A percentile compares a stretch with the other conserved stretches of the same genome.
These are phyloP conservation scores for Caenorhabditis becei DNA, from an alignment of 2,888 invertebrate species.

Conservation along the genomic window DNA sequence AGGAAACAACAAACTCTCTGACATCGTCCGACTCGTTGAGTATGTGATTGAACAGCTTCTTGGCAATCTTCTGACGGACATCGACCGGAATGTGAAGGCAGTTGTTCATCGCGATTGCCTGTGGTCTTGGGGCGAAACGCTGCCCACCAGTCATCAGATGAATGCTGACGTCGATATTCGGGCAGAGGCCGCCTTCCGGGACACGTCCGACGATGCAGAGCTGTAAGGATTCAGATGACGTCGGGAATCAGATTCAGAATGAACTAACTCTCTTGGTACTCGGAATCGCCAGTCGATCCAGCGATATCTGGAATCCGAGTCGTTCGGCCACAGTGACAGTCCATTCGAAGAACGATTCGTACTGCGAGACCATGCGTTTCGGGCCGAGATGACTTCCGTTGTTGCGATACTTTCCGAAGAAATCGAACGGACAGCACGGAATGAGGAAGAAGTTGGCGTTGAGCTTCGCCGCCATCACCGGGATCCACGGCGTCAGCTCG, in stretches of 20 bases:
- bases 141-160: slow-evolving; percentile 50
- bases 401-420: slow-evolving; percentile 88
- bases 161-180: slow-evolving; percentile 69
- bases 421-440: slow-evolving; percentile 95
- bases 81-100: slow-evolving; percentile 63
- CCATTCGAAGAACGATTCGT: slow-evolving; percentile 62
- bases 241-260: too few species aligned
- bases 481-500: slow-evolving; percentile 98
- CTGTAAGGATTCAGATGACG: too few species aligned
- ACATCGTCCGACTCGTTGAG: slow-evolving; percentile 37
- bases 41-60: slow-evolving; percentile 50
- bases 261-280: slow-evolving; percentile 94
- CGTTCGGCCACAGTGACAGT: slow-evolving; percentile 83
- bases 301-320: slow-evolving; percentile 87
- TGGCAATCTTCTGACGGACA: slow-evolving; percentile 51
- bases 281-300: slow-evolving; percentile 94
- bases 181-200: slow-evolving; percentile 72
- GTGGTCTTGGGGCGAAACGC: slow-evolving; percentile 72
- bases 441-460: slow-evolving; percentile 89
- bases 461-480: slow-evolving; percentile 90
- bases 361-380: slow-evolving; percentile 43
- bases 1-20: slow-evolving; percentile 33
- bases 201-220: slow-evolving; percentile 78
- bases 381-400: slow-evolving; percentile 51
- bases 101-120: slow-evolving; percentile 76